phyloP scores from a whole-genome alignment of 2,113 vertebrate species.

The Desmodus rotundus region DNA sequence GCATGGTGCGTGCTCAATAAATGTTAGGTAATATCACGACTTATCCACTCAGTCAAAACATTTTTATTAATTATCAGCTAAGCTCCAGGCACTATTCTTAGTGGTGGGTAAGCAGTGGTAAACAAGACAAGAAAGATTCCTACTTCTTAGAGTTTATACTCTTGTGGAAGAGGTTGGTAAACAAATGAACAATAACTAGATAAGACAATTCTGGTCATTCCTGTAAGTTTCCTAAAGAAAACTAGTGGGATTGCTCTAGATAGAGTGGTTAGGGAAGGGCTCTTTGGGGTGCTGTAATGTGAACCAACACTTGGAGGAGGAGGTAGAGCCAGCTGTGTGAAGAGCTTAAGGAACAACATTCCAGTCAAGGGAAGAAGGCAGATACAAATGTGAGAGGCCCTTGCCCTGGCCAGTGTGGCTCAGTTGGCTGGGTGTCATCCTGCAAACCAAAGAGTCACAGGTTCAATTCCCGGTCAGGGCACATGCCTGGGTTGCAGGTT shows the following conservation, averaged over 20 bases:
- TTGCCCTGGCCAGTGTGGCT: too few relatives aligned
- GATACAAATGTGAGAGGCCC: neutral
- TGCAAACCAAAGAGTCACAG: too few relatives aligned
- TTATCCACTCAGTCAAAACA: neutral
- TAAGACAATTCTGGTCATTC: neutral
- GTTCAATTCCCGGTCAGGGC: neutral
- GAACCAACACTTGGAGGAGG: neutral
- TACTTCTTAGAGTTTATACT: neutral
- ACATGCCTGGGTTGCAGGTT: too few relatives aligned
- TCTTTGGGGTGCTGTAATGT: neutral
- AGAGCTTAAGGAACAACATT: neutral
- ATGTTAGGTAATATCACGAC: neutral
- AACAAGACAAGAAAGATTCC: neutral
- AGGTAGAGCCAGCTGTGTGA: neutral
- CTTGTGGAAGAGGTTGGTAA: neutral
- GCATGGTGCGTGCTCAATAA: neutral
- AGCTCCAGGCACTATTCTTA: neutral
- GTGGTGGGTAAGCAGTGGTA: neutral
- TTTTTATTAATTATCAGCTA: neutral
- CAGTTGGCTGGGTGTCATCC: too few relatives aligned
- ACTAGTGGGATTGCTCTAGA: neutral
- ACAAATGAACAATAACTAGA: neutral
- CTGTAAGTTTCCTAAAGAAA: neutral
- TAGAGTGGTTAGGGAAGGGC: neutral
- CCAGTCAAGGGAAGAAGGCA: neutral